Conservation (phyloP, 2,888 invertebrate species). For the Ischnus inquisitorius region DNA sequence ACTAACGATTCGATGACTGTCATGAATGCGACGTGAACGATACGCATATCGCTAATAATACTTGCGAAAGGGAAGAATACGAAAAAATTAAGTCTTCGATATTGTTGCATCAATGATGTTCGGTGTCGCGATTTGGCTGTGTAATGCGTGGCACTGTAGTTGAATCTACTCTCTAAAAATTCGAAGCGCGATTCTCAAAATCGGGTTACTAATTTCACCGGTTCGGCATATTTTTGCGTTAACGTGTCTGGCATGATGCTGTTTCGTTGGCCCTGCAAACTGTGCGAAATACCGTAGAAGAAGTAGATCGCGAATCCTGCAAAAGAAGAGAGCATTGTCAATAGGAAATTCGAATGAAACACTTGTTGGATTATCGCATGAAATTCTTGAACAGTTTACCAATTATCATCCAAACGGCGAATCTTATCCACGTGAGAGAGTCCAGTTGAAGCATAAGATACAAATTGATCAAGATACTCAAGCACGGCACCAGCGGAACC, state of each 20-base stretch:
- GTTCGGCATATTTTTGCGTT: constrained; percentile 74
- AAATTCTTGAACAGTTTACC: constrained; percentile 86
- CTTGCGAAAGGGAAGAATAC: neutral
- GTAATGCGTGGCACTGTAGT: neutral
- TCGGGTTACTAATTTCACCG: constrained; percentile 72
- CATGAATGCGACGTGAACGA: constrained; percentile 51
- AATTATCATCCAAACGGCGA: constrained; percentile 93
- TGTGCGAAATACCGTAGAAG: constrained; percentile 93
- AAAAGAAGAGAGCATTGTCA: constrained; percentile 76
- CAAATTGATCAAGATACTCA: constrained; percentile 94
- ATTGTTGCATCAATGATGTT: constrained; percentile 43
- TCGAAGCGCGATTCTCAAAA: constrained; percentile 52
- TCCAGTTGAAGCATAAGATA: constrained; percentile 97
- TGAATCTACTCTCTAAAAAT: neutral
- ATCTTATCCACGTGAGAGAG: constrained; percentile 94
- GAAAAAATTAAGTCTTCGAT: constrained; percentile 14
- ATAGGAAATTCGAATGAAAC: neutral
- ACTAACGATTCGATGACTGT: constrained; percentile 57
- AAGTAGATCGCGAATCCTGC: constrained; percentile 95
- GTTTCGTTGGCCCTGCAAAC: constrained; percentile 87
- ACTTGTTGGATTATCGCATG: neutral
- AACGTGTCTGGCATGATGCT: constrained; percentile 74
- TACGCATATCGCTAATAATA: constrained; percentile 32
- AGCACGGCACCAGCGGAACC: constrained; percentile 93
- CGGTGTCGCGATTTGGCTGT: constrained; percentile 13